Base-by-base conservation (phyloP, 2,888 invertebrate species). In the Chalcosyrphus nemorum region DNA sequence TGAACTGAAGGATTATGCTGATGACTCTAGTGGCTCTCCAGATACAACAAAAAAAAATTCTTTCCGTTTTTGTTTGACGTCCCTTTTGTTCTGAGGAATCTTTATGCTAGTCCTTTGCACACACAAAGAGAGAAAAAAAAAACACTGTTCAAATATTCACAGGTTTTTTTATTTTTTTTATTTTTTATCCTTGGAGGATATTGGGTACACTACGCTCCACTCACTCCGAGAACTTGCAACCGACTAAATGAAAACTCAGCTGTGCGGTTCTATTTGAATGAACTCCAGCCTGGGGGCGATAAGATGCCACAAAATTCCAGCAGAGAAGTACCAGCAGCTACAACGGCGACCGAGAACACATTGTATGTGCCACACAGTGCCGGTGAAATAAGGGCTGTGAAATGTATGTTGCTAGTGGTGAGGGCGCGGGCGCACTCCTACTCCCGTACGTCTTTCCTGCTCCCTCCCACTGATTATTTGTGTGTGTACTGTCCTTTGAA, bases 211-310 rank as follows among this genome's bases (percentile, higher is more conserved):
- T 77, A 57, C 76, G 88, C 80, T 89, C 90, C 89, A 88, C 89
- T 90, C 88, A 89, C 88, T 88, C 88, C 90, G 90, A 90, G 88
- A 88, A 89, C 89, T 90, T 88, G 90, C 88, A 88, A 89, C 89
- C 88, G 88, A 91, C 91, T 91, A 91, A 91, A 89, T 89, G 89
- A 88, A 86, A 87, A 87, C 89, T 88, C 89, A 89, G 90, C 88
- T 90, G 89, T 90, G 90, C 89, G 88, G 87, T 87, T 88, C 89
- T 91, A 91, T 91, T 91, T 91, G 87, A 91, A 91, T 89, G 90
- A 88, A 91, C 88, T 85, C 66, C 74, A 70, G 86, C 78, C 84
- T 72, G 84, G 80, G 74, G 84, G 80, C 84, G 80, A 84, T 84
- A 84, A 84, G 74, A 80, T 80, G 80, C 84, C 80, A 84, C 81